Conservation (phyloP, 2,888 invertebrate genomes). For the Adineta ricciae region DNA sequence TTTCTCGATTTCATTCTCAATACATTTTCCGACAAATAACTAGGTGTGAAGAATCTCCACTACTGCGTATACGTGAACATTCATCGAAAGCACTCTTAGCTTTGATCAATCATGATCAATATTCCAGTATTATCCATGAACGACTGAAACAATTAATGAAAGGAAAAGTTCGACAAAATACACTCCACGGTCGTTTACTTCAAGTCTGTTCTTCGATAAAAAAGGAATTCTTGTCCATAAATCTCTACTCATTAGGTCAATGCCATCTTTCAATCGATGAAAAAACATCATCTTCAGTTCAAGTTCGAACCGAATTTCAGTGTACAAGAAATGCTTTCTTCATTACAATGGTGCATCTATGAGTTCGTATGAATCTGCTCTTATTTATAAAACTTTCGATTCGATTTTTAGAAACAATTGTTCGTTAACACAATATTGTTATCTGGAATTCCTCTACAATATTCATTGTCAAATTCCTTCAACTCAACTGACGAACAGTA, state of each 20-base stretch:
- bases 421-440: slow-evolving; percentile 10
- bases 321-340: neutral
- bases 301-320: neutral
- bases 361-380: neutral
- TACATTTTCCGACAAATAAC: no score
- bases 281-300: neutral
- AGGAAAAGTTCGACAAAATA: neutral
- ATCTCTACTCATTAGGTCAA: neutral
- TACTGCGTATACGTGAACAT: slow-evolving; percentile 9
- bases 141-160: neutral
- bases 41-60: slow-evolving; percentile 11
- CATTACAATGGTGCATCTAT: slow-evolving; percentile 12
- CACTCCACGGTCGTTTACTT: neutral
- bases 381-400: neutral
- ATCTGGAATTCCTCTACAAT: neutral
- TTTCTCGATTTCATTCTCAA: no score
- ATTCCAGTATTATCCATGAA: neutral
- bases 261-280: neutral
- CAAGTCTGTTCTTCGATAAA: neutral
- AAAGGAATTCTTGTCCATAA: neutral
- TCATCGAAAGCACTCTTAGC: slow-evolving; percentile 1
- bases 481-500: neutral
- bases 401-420: neutral
- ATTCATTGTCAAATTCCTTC: neutral
- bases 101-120: slow-evolving; percentile 13